These are phyloP conservation scores for Parelbella ahira DNA, from an alignment of 2,888 invertebrate genomes.

Conservation along the genomic window DNA sequence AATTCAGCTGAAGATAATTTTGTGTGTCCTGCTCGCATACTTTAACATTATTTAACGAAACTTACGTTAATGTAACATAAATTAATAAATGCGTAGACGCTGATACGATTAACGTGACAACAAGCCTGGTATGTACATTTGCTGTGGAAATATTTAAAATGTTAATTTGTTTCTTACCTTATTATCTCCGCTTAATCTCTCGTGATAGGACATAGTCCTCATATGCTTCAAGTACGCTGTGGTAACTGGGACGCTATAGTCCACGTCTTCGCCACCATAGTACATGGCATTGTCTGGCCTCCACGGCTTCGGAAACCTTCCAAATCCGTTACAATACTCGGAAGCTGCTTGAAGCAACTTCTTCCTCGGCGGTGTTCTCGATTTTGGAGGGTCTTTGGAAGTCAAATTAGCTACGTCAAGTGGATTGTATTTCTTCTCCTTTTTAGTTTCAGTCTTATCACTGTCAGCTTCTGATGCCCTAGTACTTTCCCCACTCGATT, in stretches of 20 bases:
- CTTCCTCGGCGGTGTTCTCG: constrained; percentile 70
- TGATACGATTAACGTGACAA: too few relatives aligned
- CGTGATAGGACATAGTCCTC: constrained; percentile 82
- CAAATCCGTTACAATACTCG: constrained; percentile 59
- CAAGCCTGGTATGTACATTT: too few relatives aligned
- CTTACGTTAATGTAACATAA: too few relatives aligned
- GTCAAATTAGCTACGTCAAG: constrained; percentile 83
- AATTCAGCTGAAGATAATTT: too few relatives aligned
- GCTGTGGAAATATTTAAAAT: too few relatives aligned
- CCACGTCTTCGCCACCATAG: constrained; percentile 81
- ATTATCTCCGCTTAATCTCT: constrained; percentile 54
- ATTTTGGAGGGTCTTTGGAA: constrained; percentile 81
- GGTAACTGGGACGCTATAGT: constrained; percentile 93
- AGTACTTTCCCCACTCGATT: constrained; percentile 47
- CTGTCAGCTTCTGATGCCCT: constrained; percentile 51
- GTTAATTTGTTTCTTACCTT: too few relatives aligned
- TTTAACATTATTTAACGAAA: too few relatives aligned
- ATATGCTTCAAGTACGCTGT: constrained; percentile 93
- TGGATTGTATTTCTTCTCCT: constrained; percentile 80
- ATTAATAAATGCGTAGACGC: too few relatives aligned
- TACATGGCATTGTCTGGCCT: constrained; percentile 70
- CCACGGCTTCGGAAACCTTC: constrained; percentile 82
- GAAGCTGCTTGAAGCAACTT: constrained; percentile 60
- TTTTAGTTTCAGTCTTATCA: constrained; percentile 55
- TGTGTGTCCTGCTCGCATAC: too few relatives aligned